These are phyloP conservation scores for Procavia capensis DNA, from an alignment of 2,113 vertebrate species.

Conservation along the genomic window DNA sequence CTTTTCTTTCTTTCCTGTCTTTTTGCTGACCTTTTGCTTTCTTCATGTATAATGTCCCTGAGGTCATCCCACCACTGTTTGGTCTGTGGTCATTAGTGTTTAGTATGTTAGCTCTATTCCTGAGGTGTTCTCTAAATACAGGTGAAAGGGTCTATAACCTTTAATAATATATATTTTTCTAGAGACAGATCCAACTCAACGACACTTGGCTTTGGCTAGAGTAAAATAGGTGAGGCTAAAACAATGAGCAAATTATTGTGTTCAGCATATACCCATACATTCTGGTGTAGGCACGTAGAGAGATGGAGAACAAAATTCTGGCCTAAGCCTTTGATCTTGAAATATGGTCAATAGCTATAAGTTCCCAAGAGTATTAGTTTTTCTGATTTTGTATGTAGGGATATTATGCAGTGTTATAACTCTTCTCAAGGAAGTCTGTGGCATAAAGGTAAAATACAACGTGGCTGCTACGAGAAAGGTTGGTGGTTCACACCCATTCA, in stretches of 20 bases:
- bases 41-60: too few relatives aligned
- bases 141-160: not conserved
- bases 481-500: too few relatives aligned
- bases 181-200: too few relatives aligned
- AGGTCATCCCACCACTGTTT: too few relatives aligned
- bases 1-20: too few relatives aligned
- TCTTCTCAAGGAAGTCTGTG: not conserved
- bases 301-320: conserved; percentile 10
- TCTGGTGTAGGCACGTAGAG: not conserved
- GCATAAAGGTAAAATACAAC: too few relatives aligned
- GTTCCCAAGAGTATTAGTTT: not conserved
- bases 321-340: conserved; percentile 17
- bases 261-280: not conserved
- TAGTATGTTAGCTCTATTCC: too few relatives aligned
- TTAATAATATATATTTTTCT: not conserved
- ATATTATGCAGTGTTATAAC: not conserved
- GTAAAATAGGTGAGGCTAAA: not conserved
- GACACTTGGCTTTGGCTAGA: too few relatives aligned
- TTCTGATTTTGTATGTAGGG: not conserved
- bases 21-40: too few relatives aligned
- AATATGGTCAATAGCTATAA: not conserved
- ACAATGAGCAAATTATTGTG: not conserved
- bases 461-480: too few relatives aligned
- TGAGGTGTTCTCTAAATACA: too few relatives aligned
- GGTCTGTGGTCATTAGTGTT: too few relatives aligned